These are phyloP conservation scores for Nephrocerus scutellatus DNA, from an alignment of 2,888 invertebrate species.

Conservation along the genomic window DNA sequence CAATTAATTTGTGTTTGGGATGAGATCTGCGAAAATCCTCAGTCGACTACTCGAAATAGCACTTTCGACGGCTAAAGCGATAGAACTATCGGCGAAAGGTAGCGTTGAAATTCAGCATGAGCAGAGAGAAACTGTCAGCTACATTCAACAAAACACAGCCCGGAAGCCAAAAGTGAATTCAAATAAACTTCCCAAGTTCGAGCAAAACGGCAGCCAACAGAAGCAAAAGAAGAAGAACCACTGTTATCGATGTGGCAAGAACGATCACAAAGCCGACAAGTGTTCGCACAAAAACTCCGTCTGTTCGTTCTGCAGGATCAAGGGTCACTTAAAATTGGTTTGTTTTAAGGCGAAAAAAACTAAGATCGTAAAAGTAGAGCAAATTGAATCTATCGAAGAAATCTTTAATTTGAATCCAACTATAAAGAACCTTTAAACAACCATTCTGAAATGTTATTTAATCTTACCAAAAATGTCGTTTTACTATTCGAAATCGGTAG, in stretches of 20 bases:
- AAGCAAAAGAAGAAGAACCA: conserved; percentile 4
- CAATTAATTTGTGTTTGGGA: conserved; percentile 12
- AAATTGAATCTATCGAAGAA: conserved; percentile 9
- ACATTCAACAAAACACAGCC: conserved; percentile 9
- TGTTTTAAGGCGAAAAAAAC: conserved; percentile 8
- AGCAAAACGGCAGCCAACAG: conserved; percentile 1
- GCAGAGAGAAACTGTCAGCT: conserved; percentile 3
- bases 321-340: conserved; percentile 4
- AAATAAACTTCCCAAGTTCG: too few relatives aligned
- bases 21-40: conserved; percentile 6
- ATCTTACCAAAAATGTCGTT: conserved; percentile 4
- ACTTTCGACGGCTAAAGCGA: conserved; percentile 7
- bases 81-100: conserved; percentile 9
- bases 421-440: conserved; percentile 9
- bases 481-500: too few relatives aligned
- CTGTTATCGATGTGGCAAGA: conserved; percentile 10
- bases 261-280: conserved; percentile 8
- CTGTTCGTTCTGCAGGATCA: conserved; percentile 6
- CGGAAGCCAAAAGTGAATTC: too few relatives aligned
- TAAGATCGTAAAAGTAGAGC: conserved; percentile 5
- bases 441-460: conserved; percentile 9
- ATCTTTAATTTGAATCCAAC: conserved; percentile 7
- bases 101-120: conserved; percentile 10
- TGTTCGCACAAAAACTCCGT: conserved; percentile 5
- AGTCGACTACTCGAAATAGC: conserved; percentile 6